Base-by-base conservation (phyloP, 1,140 invertebrate genomes). In the Ooceraea biroi region DNA sequence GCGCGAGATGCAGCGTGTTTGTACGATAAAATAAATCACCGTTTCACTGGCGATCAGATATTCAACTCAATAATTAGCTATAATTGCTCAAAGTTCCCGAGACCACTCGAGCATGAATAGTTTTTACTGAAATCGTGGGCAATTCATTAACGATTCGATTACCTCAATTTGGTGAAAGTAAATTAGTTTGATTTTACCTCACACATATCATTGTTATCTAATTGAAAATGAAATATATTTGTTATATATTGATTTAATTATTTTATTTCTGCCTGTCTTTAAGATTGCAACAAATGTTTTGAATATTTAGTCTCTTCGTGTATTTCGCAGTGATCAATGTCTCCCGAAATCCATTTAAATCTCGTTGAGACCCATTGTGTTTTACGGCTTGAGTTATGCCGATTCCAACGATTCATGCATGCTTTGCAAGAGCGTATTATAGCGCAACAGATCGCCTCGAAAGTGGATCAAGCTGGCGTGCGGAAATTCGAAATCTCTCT, bases 391-490 rank as follows among this genome's bases (percentile, higher is more conserved):
- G 17, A 55, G 19, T 68, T 41, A 44, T 44, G 30, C 11, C 48
- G 52, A 25, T 77, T 66, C 11, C 36, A 27, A 22, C 30, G 30
- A 36, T 36, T 63, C 41, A 4, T 69, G 27, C 30, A 25, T 30
- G 22, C 12, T 44, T 22, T 17, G 19, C 14, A 30, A 41, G n/a
- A 12, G 41, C 11, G 17, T 69, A 78, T 66, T 78, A 57, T 30
- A 22, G 48, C 17, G 74, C 48, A 78, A 68, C 76, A 78, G 48
- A 80, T 80, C 50, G 50, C 12, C 12, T 71, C 50, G 36, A 69
- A 71, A 80, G 52, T 57, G n/a, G 22, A 78, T 78, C 74, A 78
- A 25, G 46, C 50, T 25, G 10, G 8, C 50, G 17, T 46, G 58
- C 27, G 50, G 36, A 80, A 80, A 69, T 69, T 46, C 41, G 30